These are phyloP conservation scores for Ceratosolen fusciceps DNA, from an alignment of 1,140 invertebrate genomes.

Conservation along the genomic window DNA sequence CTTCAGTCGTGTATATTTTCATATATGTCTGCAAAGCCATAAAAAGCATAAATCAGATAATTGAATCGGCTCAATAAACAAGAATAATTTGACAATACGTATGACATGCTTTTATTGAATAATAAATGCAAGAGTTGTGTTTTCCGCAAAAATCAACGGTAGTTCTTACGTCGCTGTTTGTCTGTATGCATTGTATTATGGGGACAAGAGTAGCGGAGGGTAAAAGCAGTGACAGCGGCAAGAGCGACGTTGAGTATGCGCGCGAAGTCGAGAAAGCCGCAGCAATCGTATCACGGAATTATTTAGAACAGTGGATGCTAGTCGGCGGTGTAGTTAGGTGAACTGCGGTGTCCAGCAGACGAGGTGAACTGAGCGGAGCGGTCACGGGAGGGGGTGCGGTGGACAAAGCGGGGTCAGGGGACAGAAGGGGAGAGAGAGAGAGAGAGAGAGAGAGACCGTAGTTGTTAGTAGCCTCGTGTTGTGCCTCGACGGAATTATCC, in stretches of 20 bases:
- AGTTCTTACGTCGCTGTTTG: background rate
- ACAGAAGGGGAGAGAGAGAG: background rate
- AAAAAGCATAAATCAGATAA: no score
- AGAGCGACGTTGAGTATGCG: slow-evolving; percentile 1
- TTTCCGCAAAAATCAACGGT: background rate
- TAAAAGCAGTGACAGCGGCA: background rate
- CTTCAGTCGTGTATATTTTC: no score
- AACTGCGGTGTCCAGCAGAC: slow-evolving; percentile 61
- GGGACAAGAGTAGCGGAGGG: background rate
- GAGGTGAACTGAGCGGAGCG: slow-evolving; percentile 51
- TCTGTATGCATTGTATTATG: no score
- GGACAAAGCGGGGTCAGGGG: background rate
- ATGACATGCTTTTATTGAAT: background rate
- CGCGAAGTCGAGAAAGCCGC: slow-evolving; percentile 62
- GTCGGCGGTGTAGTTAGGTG: slow-evolving; percentile 65
- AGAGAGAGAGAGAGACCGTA: slow-evolving; percentile 1
- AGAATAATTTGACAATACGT: background rate
- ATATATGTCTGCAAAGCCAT: no score
- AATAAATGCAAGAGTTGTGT: background rate
- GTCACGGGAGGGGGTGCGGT: background rate
- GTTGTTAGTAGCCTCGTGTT: slow-evolving; percentile 49
- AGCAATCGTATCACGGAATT: slow-evolving; percentile 67
- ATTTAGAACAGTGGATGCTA: slow-evolving; percentile 67
- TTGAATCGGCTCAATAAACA: background rate
- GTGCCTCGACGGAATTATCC: slow-evolving; percentile 50